phyloP scores from a whole-genome alignment of 2,797 vertebrate species.

The Amblyraja radiata region DNA sequence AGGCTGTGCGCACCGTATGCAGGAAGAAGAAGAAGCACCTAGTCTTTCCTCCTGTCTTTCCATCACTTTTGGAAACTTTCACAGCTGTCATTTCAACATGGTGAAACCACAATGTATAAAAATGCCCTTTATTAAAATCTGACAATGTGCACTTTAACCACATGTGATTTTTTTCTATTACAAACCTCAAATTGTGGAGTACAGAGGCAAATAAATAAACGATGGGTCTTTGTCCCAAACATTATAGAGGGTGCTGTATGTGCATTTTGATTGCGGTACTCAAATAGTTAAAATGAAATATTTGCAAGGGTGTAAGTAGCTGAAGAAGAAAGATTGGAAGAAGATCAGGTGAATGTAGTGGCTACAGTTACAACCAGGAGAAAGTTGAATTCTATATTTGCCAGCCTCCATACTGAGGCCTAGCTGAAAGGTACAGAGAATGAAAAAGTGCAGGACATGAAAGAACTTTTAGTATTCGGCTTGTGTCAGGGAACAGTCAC shows the following conservation, averaged over 20 bases:
- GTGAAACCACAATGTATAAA: too few relatives aligned
- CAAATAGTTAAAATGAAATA: not conserved
- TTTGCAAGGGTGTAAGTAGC: not conserved
- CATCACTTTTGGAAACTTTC: too few relatives aligned
- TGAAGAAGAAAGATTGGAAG: not conserved
- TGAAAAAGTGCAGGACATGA: slow-evolving; percentile 44
- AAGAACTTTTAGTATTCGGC: slow-evolving; percentile 46
- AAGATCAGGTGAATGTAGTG: not conserved
- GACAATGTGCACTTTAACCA: too few relatives aligned
- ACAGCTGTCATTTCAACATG: too few relatives aligned
- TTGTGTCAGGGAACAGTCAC: slow-evolving; percentile 45
- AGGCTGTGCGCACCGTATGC: too few relatives aligned
- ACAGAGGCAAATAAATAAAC: too few relatives aligned
- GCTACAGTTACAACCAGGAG: slow-evolving; percentile 6
- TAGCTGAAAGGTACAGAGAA: slow-evolving; percentile 40
- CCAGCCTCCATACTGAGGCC: slow-evolving; percentile 39
- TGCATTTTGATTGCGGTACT: not conserved
- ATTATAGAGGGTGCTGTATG: not conserved
- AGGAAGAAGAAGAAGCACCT: too few relatives aligned
- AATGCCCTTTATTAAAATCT: too few relatives aligned
- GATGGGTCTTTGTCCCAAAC: too few relatives aligned
- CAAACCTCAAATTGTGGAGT: too few relatives aligned
- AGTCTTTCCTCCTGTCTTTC: too few relatives aligned
- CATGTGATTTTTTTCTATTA: too few relatives aligned
- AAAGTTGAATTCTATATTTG: slow-evolving; percentile 28